Base-by-base conservation (phyloP, 92 coral and sea anemone genomes). In the Pocillopora grandis region DNA sequence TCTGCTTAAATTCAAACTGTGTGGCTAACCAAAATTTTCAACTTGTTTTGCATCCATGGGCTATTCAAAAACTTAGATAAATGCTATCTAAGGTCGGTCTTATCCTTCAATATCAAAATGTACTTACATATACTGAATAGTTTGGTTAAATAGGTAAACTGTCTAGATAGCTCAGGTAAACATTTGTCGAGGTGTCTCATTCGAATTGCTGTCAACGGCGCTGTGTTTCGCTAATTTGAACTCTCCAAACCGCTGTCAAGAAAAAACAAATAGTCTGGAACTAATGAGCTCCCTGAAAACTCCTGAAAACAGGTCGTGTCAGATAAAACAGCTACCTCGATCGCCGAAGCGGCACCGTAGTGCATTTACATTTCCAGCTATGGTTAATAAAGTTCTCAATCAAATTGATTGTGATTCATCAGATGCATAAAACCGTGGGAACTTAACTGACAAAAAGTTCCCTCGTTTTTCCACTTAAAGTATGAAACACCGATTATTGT, bases 1-100 rank as follows among this genome's bases (percentile, higher is more conserved):
- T 68, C 73, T 35, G 20, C 73, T 68, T 68, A 68, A 66, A 10
- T 68, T 68, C 73, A 33, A 14, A 68, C 73, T 68, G 73, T 13
- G 52, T 4, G 9, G 11, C 19, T 12, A 12, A 68, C 73, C 19
- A 68, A 68, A 68, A 10, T 33, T 13, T 27, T 10, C 48, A 20
- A 31, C 13, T 31, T 12, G 71, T 21, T 20, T 14, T 1, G 12
- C 37, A 4, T 23, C 2, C 5, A 33, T 10, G 36, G 12, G 48
- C 36, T 18, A 2, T 15, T 19, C 17, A 27, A 68, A 21, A 13
- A 31, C 1, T 9, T 5, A 48, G 52, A 33, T 31, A 33, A 68
- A 15, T 15, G 37, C 27, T 10, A 27, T 33, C 6, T 68, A 33
- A 23, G 19, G 9, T 19, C 72, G 55, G 17, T 42, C 9, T 68